Evolutionary conservation across 1,140 invertebrate species (phyloP).

Genomic region (Tetramorium simillimum): DNA sequence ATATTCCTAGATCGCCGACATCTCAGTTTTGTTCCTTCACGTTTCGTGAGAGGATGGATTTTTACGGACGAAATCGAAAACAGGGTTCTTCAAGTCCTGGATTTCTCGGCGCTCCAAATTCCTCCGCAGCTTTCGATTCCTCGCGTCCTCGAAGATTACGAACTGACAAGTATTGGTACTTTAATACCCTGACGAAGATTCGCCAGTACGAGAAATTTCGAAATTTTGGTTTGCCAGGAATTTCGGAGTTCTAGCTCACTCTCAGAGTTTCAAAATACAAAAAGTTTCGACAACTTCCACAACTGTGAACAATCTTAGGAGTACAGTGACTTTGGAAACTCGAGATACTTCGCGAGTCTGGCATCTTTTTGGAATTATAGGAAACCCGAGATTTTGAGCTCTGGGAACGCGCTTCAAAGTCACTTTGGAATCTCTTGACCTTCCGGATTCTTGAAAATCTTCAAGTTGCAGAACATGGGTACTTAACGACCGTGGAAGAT

Average conservation of each 20-base stretch:
- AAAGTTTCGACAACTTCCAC: background rate
- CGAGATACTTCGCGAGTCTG: background rate
- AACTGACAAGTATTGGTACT: background rate
- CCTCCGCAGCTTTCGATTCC: background rate
- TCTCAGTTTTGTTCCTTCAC: background rate
- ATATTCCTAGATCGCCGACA: background rate
- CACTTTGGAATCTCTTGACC: background rate
- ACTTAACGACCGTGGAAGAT: conserved; percentile 25
- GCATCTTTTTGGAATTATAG: background rate
- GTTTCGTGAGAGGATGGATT: background rate
- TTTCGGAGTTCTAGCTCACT: background rate
- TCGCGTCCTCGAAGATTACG: background rate
- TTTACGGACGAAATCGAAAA: background rate
- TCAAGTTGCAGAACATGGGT: background rate
- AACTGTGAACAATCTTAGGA: background rate
- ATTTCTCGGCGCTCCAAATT: background rate
- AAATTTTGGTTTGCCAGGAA: background rate
- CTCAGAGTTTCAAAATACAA: background rate
- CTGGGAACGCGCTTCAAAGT: background rate
- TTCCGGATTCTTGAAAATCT: background rate
- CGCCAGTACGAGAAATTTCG: background rate
- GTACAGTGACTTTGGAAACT: background rate
- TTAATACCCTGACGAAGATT: background rate
- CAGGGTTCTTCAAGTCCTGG: background rate
- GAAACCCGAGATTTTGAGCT: background rate